Evolutionary conservation across 2,797 vertebrate genomes (phyloP).

Genomic region (Distichodus sexfasciatus): DNA sequence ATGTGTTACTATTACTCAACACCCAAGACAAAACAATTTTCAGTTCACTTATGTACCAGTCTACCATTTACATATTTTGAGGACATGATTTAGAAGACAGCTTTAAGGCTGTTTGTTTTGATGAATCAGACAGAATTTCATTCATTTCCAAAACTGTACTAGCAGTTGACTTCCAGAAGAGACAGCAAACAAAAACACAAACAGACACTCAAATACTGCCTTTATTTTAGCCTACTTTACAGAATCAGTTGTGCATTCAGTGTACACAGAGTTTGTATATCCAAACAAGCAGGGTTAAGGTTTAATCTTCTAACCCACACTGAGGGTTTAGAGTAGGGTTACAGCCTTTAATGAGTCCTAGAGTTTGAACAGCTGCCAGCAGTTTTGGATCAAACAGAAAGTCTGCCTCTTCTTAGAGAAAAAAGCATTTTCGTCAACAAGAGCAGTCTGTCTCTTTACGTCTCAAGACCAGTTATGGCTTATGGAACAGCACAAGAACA

Average conservation of each 20-base stretch:
- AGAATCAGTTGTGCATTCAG: not conserved
- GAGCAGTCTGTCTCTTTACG: slow-evolving; percentile 9
- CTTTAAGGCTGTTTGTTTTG: too few species aligned
- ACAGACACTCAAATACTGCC: slow-evolving; percentile 2
- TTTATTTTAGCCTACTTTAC: slow-evolving; percentile 32
- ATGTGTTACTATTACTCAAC: too few species aligned
- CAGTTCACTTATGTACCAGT: too few species aligned
- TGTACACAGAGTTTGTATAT: not conserved
- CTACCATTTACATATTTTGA: too few species aligned
- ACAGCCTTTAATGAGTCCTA: not conserved
- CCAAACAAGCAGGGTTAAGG: not conserved
- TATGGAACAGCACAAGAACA: not conserved
- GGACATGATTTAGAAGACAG: too few species aligned
- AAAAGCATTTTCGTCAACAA: not conserved
- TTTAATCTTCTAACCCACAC: not conserved
- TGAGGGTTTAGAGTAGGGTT: not conserved
- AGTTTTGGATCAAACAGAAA: not conserved
- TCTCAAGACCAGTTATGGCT: slow-evolving; percentile 9
- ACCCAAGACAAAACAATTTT: too few species aligned
- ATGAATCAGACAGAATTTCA: too few species aligned
- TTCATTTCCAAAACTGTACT: too few species aligned
- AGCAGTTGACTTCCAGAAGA: too few species aligned
- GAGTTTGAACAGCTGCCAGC: not conserved
- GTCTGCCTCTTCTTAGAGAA: not conserved
- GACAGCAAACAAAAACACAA: slow-evolving; percentile 34